Percentiles rank a stretch among this genome's conserved stretches.
Evolutionary conservation across 2,797 vertebrate genomes (phyloP).

Genomic region (Hydrocynus forskahlii): DNA sequence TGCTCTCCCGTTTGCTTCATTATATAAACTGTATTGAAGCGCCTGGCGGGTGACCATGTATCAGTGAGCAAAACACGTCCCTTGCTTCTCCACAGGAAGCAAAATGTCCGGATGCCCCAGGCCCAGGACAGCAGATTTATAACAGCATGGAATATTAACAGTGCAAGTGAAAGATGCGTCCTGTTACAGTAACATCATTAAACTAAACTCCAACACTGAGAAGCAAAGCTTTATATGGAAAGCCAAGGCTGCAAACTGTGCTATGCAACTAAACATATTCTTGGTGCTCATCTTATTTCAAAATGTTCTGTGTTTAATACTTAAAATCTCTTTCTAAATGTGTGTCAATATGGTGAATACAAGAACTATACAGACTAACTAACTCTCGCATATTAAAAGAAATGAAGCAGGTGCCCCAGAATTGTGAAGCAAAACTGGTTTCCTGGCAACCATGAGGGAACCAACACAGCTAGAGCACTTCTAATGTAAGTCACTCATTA

Average conservation of each 20-base stretch:
- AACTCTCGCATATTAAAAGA: no score
- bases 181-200: not conserved
- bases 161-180: conserved; percentile 14
- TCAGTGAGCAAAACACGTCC: not conserved
- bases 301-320: not conserved
- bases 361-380: not conserved
- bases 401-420: conserved; percentile 8
- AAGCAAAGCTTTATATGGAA: not conserved
- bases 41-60: not conserved
- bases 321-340: not conserved
- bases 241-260: not conserved
- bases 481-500: conserved; percentile 19
- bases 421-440: conserved; percentile 25
- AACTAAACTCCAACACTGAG: not conserved
- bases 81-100: conserved; percentile 12
- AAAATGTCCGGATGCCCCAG: not conserved
- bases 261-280: not conserved
- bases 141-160: not conserved
- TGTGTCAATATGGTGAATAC: not conserved
- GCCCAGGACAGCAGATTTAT: conserved; percentile 23
- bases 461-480: not conserved
- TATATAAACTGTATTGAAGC: not conserved
- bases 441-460: conserved; percentile 20
- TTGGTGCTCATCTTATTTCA: not conserved
- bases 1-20: not conserved